Conservation (phyloP, 1,140 invertebrate genomes). For the Chlorops oryzae region DNA sequence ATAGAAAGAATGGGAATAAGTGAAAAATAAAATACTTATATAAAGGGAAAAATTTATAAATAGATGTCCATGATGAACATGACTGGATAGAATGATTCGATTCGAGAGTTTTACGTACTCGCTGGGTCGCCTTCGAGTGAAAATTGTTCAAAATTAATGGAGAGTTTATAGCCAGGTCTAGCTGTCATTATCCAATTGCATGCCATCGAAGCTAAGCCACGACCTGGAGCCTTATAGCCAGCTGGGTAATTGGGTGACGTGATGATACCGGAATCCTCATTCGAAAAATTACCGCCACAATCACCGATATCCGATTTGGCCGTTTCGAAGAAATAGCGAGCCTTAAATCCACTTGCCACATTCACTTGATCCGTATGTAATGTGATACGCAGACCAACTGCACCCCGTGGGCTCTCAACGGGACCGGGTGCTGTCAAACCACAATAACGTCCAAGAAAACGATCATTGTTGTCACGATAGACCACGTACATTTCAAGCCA, state of each 20-base stretch:
- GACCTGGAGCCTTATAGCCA: constrained; percentile 72
- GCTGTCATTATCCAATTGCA: constrained; percentile 92
- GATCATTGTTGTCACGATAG: constrained; percentile 70
- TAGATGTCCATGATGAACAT: background rate
- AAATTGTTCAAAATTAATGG: constrained; percentile 83
- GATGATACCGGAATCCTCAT: constrained; percentile 74
- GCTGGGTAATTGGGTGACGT: constrained; percentile 84
- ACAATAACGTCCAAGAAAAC: constrained; percentile 80
- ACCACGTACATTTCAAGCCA: constrained; percentile 90
- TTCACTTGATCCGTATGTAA: constrained; percentile 76
- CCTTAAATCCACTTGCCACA: constrained; percentile 86
- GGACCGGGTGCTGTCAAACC: constrained; percentile 79
- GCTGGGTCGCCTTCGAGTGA: constrained; percentile 81
- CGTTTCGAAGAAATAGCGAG: constrained; percentile 78
- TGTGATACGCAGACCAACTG: constrained; percentile 73
- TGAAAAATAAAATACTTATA: background rate
- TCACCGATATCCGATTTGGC: constrained; percentile 84
- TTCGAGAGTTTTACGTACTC: constrained; percentile 52
- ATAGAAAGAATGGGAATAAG: background rate
- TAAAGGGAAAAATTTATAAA: background rate
- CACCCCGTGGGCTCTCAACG: constrained; percentile 79
- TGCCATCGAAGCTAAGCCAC: constrained; percentile 68
- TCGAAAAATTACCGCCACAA: constrained; percentile 85
- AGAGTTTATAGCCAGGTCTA: constrained; percentile 69
- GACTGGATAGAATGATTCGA: background rate